phyloP scores from a whole-genome alignment of 2,888 invertebrate species.

The Sycophila texana region DNA sequence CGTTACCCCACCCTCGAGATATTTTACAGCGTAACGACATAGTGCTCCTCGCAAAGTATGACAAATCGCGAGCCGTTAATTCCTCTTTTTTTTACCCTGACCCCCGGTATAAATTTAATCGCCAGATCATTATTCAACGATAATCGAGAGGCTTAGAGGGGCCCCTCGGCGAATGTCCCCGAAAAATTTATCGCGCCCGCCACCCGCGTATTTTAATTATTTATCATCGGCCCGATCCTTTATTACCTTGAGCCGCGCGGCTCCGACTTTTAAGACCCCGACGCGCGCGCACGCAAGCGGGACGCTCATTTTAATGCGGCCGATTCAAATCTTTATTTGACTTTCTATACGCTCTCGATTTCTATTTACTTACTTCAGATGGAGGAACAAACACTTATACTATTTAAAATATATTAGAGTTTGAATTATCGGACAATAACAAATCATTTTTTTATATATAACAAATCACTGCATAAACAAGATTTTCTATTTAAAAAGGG shows the following conservation, averaged over 20 bases:
- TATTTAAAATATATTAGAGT: no score
- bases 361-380: not conserved
- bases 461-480: no score
- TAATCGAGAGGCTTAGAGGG: conserved; percentile 50
- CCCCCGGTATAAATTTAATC: conserved; percentile 48
- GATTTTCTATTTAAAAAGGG: no score
- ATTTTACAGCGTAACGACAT: conserved; percentile 53
- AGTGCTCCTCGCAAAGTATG: conserved; percentile 53
- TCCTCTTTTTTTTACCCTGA: not conserved
- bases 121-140: conserved; percentile 55
- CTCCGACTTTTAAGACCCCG: no score
- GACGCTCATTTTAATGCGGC: conserved; percentile 48
- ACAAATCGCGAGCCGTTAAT: conserved; percentile 47
- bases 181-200: conserved; percentile 51
- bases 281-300: not conserved
- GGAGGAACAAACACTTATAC: no score
- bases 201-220: conserved; percentile 49
- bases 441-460: no score
- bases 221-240: conserved; percentile 47
- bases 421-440: no score
- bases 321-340: conserved; percentile 27
- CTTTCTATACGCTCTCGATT: conserved; percentile 32
- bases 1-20: conserved; percentile 10
- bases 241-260: conserved; percentile 38
- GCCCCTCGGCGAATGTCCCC: conserved; percentile 40